These are phyloP conservation scores for Megamerina dolium DNA, from an alignment of 2,888 invertebrate species.

Conservation along the genomic window DNA sequence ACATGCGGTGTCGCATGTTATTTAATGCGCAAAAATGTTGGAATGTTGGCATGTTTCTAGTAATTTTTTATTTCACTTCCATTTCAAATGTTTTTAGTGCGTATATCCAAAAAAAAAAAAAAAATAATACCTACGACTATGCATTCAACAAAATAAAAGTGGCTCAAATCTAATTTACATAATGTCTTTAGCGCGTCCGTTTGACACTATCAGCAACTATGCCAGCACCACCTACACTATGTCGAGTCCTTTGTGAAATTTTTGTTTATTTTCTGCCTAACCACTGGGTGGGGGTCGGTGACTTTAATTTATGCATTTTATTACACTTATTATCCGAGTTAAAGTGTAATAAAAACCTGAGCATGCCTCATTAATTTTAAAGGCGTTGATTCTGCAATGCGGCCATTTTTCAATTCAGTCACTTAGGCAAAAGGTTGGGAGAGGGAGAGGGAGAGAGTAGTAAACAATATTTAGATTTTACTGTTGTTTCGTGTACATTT, in stretches of 20 bases:
- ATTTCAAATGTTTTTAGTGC: no score
- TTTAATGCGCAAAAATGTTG: no score
- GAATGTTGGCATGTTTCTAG: no score
- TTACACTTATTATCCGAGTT: slow-evolving; percentile 41
- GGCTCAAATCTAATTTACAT: slow-evolving; percentile 42
- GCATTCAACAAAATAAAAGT: slow-evolving; percentile 9
- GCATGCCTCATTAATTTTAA: slow-evolving; percentile 49
- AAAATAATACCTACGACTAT: not conserved
- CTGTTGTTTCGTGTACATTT: slow-evolving; percentile 15
- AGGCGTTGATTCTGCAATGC: slow-evolving; percentile 27
- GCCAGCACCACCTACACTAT: no score
- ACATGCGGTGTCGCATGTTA: no score
- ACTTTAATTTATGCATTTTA: slow-evolving; percentile 15
- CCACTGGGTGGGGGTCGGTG: slow-evolving; percentile 4
- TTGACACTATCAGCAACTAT: slow-evolving; percentile 28
- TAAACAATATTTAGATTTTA: slow-evolving; percentile 1
- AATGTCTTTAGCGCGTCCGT: slow-evolving; percentile 46
- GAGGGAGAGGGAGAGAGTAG: slow-evolving; percentile 1
- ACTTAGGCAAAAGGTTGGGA: slow-evolving; percentile 5
- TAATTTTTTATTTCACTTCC: no score
- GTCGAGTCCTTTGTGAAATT: no score
- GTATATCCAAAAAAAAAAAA: not conserved
- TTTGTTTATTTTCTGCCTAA: no score
- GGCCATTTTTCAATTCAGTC: not conserved
- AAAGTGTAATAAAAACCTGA: slow-evolving; percentile 49